Base-by-base conservation (phyloP, 2,113 vertebrate species). In the Varanus salvator region DNA sequence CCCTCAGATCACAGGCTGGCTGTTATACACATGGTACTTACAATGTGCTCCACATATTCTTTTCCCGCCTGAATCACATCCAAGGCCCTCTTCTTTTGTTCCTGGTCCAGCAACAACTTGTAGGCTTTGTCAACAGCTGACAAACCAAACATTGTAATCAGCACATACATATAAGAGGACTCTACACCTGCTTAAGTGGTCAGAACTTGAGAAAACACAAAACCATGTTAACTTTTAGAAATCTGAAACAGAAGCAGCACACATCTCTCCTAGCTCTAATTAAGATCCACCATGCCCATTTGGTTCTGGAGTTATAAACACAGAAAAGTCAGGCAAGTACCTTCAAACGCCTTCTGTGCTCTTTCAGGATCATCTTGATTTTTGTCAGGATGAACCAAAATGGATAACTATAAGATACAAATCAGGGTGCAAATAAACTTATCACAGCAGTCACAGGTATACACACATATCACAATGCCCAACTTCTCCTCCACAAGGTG, bases 361-460 rank as follows among this genome's bases (percentile, higher is more conserved):
- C 99, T 96, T 0, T 99, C 98, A 91, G 95, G 95, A 94, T 99
- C 98, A 91, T 98, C 99, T 92, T 99, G 99, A 89, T 99, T 99
- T 97, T 99, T 99, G 96, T 99, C 99, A 87, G 99, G 99, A 97
- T 99, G 99, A 86, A 99, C 99, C 95, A 99, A 97, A 95, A 99
- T 99, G 76, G 99, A 99, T 91, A 99, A 96, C 99, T 99, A 84
- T 23, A 96, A 94, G 52, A 76, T 1, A 57, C 6, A 78, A 64
- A 52, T 52, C 80, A 92, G 93, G 92, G 34, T 14, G 92, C 31
- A 66, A 29, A 66, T 34, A 29, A 81, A 54, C 87, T 50, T 88
- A 75, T 34, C 91, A 38, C 3, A 66, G 75, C 27, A 29, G 57
- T 54, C 23, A 76, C 31, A 84, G 27, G 64, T 44, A 44, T 38